These are phyloP conservation scores for Pygocentrus nattereri DNA, from an alignment of 2,797 vertebrate species.

Conservation along the genomic window DNA sequence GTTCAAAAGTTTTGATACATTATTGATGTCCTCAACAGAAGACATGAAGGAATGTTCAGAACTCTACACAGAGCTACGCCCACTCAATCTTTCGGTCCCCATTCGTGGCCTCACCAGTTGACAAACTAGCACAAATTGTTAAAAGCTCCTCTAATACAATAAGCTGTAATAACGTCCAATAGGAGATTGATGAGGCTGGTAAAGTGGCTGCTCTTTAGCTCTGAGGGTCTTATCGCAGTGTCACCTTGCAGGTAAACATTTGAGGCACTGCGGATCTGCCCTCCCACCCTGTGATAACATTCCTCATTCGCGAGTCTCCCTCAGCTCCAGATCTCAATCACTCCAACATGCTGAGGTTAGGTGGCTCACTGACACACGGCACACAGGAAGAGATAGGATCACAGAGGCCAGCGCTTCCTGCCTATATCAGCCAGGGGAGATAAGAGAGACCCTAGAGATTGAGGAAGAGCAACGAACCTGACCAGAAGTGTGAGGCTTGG, in stretches of 20 bases:
- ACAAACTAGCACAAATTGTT: conserved; percentile 32
- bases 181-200: conserved; percentile 5
- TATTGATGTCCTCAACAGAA: not conserved
- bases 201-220: conserved; percentile 30
- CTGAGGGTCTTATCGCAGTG: conserved; percentile 43
- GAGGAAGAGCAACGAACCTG: conserved; percentile 38
- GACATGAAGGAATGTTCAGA: not conserved
- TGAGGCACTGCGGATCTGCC: conserved; percentile 24
- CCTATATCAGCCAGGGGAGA: conserved; percentile 45
- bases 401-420: conserved; percentile 39
- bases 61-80: conserved; percentile 7
- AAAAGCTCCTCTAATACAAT: conserved; percentile 29
- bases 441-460: conserved; percentile 47
- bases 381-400: conserved; percentile 37
- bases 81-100: not conserved
- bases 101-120: conserved; percentile 8
- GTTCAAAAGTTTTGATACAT: not conserved
- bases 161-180: conserved; percentile 17
- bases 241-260: conserved; percentile 52
- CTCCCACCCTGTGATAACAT: conserved; percentile 44
- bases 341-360: conserved; percentile 43
- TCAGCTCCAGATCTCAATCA: conserved; percentile 44
- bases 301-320: conserved; percentile 39
- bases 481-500: conserved; percentile 41
- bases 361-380: conserved; percentile 44